These are phyloP conservation scores for Mamestra configurata DNA, from an alignment of 1,140 invertebrate species.

Conservation along the genomic window DNA sequence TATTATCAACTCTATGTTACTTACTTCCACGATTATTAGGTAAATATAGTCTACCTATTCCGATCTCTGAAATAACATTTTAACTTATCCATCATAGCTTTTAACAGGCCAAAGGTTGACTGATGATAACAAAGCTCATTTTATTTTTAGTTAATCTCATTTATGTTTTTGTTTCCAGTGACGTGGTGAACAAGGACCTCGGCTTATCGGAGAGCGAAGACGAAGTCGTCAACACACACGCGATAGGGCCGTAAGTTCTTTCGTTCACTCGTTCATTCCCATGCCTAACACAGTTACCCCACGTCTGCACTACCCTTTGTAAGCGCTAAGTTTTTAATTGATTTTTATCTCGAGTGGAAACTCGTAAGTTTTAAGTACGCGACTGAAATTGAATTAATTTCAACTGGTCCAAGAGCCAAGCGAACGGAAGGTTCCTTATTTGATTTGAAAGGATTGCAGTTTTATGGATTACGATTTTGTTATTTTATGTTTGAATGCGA, in stretches of 20 bases:
- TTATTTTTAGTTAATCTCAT: neutral
- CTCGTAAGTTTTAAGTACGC: constrained; percentile 33
- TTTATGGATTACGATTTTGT: constrained; percentile 5
- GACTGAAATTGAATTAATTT: constrained; percentile 29
- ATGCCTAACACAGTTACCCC: constrained; percentile 15
- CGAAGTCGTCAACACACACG: constrained; percentile 75
- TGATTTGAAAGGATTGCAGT: constrained; percentile 19
- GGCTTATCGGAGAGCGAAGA: constrained; percentile 81
- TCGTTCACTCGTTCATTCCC: too few relatives aligned
- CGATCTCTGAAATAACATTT: too few relatives aligned
- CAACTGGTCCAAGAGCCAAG: neutral
- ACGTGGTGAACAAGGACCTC: constrained; percentile 80
- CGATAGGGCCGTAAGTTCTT: constrained; percentile 82
- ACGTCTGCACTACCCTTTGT: neutral
- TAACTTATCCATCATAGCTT: too few relatives aligned
- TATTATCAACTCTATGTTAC: too few relatives aligned
- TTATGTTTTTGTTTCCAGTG: constrained; percentile 64
- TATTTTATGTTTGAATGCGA: neutral
- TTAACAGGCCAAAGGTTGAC: too few relatives aligned
- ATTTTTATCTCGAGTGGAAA: constrained; percentile 32
- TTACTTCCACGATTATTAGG: too few relatives aligned
- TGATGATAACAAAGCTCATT: too few relatives aligned
- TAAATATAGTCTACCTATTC: too few relatives aligned
- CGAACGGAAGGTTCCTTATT: neutral
- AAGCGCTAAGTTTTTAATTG: constrained; percentile 31